Base-by-base conservation (phyloP, 2,797 vertebrate genomes). In the Scolopax rusticola region DNA sequence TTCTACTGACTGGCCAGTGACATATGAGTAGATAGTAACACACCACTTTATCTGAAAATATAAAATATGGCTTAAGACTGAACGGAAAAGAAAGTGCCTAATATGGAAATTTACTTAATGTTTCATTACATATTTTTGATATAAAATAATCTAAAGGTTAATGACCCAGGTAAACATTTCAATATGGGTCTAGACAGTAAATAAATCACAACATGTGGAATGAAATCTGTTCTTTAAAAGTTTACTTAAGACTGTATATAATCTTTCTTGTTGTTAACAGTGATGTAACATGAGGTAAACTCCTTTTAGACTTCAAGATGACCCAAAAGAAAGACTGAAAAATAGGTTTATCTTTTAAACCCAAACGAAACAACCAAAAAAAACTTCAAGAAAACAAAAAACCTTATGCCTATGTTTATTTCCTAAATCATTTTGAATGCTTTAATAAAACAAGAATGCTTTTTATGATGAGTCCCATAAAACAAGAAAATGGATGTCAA, bases 61-160 rank as follows among this genome's bases (percentile, higher is more conserved):
- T 48, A 64, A 96, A 86, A 70, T 32, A 23, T 82, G 19, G 21
- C 74, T 56, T 91, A 43, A 78, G 78, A 67, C 18, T 76, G 73
- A 69, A 68, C 27, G 89, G 50, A 59, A 95, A 91, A 76, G 40
- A 51, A 88, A 71, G 9, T 53, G 15, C 76, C 50, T 91, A 87
- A 77, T 43, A 41, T 89, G 56, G 33, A 67, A 80, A 95, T 94
- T 93, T 82, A 84, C 33, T 95, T 87, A 84, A 84, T 18, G 32
- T 89, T 89, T 94, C 32, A 71, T 83, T 83, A 45, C 16, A 13
- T 85, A 23, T 68, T 89, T 59, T 67, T 90, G 13, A 45, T 80
- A 43, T 30, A 68, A 87, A 79, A 64, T 70, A 65, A 54, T 79
- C 21, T 64, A 60, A 82, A 87, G 54, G 32, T 28, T 90, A 74